Evolutionary conservation across 1,140 invertebrate species (phyloP).

Genomic region (Metopolophium dirhodum): DNA sequence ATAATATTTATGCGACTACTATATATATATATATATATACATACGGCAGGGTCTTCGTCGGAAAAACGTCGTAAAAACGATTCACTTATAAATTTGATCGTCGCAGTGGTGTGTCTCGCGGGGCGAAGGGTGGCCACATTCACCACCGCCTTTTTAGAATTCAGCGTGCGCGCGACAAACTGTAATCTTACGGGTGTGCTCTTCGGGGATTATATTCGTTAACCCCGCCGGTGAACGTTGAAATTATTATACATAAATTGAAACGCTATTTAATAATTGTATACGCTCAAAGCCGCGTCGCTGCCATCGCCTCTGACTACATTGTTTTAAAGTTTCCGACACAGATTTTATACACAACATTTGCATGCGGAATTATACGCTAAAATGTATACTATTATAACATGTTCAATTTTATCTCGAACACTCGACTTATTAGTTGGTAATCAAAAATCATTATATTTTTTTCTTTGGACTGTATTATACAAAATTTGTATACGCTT

Average conservation of each 20-base stretch:
- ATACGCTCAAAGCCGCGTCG: background rate
- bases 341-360: background rate
- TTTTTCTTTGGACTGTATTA: background rate
- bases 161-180: conserved; percentile 35
- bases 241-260: conserved; percentile 34
- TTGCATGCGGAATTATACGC: background rate
- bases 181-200: conserved; percentile 43
- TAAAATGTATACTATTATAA: background rate
- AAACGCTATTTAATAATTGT: conserved; percentile 35
- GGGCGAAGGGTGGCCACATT: background rate
- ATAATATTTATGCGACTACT: conserved; percentile 29
- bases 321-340: conserved; percentile 22
- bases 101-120: background rate
- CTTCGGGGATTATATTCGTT: conserved; percentile 48
- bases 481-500: background rate
- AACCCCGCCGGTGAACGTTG: background rate
- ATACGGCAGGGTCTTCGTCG: background rate
- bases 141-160: conserved; percentile 25
- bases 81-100: conserved; percentile 42
- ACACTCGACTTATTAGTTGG: background rate
- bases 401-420: background rate
- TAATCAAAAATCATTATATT: background rate
- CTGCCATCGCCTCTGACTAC: background rate
- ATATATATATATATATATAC: background rate
- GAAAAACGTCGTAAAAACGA: conserved; percentile 38